These are phyloP conservation scores for Xanthia togata DNA, from an alignment of 2,888 invertebrate species.

Conservation along the genomic window DNA sequence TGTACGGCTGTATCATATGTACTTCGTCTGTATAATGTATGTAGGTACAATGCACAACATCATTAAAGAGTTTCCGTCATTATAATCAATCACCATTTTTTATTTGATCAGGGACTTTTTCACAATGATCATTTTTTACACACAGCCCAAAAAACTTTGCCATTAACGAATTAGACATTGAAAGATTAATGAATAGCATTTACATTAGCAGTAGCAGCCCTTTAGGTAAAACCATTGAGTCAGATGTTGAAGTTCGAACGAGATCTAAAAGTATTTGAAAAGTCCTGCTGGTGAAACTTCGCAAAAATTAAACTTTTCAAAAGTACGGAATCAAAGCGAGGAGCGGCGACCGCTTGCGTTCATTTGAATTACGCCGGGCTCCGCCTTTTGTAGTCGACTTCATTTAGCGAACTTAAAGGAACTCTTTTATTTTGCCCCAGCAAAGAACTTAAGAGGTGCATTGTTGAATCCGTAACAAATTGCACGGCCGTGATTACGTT, in stretches of 20 bases:
- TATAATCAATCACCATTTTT: conserved; percentile 56
- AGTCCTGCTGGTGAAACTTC: conserved; percentile 84
- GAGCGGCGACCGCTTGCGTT: conserved; percentile 81
- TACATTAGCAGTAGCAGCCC: conserved; percentile 55
- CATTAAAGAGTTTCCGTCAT: conserved; percentile 63
- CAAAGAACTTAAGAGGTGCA: conserved; percentile 88
- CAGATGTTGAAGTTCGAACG: conserved; percentile 72
- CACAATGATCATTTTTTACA: conserved; percentile 50
- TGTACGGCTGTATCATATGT: conserved; percentile 54
- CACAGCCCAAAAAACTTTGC: conserved; percentile 50
- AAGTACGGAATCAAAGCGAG: conserved; percentile 86
- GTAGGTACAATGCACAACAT: conserved; percentile 43
- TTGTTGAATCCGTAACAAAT: conserved; percentile 90
- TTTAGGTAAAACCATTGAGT: conserved; percentile 69
- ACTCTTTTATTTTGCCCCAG: conserved; percentile 85
- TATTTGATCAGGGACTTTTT: conserved; percentile 48
- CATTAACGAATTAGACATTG: conserved; percentile 57
- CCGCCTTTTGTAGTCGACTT: conserved; percentile 90
- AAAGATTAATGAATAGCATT: conserved; percentile 60
- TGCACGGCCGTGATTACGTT: conserved; percentile 87
- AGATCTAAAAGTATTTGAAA: conserved; percentile 81
- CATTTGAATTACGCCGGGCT: conserved; percentile 87
- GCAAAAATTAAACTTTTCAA: conserved; percentile 87
- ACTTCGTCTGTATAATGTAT: conserved; percentile 42
- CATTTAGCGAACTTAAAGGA: conserved; percentile 89